Conservation (phyloP, 2,797 vertebrate genomes). For the Cossypha polioptera region DNA sequence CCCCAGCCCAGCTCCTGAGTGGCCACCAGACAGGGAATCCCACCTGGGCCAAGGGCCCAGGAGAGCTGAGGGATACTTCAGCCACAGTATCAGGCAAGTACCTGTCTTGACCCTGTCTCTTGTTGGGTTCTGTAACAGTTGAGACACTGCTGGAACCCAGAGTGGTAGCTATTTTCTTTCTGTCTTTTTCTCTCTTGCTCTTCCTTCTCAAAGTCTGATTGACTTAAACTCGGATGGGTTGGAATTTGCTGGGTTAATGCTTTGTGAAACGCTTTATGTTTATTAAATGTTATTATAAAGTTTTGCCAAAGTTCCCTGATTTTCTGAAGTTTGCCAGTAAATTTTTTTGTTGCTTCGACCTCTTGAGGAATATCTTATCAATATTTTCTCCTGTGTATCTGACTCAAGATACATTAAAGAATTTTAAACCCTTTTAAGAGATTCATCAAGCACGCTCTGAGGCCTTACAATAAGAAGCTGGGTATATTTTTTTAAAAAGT, state of each 20-base stretch:
- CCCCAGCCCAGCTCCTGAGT: background rate
- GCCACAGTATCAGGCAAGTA: background rate
- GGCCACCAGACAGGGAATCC: background rate
- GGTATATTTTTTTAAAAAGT: background rate
- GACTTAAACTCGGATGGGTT: background rate
- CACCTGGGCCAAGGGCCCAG: background rate
- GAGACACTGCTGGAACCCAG: background rate
- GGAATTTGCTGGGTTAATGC: background rate
- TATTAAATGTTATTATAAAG: background rate
- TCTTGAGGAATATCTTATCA: background rate
- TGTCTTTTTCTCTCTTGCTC: background rate
- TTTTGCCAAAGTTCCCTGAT: background rate
- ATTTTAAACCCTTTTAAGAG: background rate
- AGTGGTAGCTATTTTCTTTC: too few relatives aligned
- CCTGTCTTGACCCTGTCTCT: fast-evolving
- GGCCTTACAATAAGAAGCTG: background rate
- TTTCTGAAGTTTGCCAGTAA: background rate
- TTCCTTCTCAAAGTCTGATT: background rate
- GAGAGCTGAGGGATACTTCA: fast-evolving
- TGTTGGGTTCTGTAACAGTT: fast-evolving
- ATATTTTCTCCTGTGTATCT: background rate
- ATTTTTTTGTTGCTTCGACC: background rate
- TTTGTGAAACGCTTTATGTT: background rate
- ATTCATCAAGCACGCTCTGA: fast-evolving
- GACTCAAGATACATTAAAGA: too few relatives aligned